phyloP scores from a whole-genome alignment of 2,888 invertebrate genomes.

The Aporophyla nigra region DNA sequence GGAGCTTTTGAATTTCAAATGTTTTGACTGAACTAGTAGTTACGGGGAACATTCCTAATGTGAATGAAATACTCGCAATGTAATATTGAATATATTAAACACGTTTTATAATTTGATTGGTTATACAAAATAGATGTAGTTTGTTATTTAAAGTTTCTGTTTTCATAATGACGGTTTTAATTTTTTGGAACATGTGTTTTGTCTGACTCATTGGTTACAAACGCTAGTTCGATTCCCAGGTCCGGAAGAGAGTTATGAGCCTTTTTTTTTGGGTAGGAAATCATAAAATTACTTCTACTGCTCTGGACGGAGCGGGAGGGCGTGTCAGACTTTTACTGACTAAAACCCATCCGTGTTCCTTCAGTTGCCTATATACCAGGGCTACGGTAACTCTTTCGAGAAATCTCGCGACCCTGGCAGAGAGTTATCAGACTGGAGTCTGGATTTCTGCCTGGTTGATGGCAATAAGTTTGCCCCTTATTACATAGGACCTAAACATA shows the following conservation, averaged over 20 bases:
- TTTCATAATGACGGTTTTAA: background rate
- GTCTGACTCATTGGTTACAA: no score
- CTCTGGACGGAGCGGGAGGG: no score
- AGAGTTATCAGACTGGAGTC: background rate
- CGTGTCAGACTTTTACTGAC: no score
- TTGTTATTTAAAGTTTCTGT: conserved; percentile 2
- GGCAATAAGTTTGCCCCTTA: background rate
- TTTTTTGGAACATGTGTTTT: background rate
- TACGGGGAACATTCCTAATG: conserved; percentile 9
- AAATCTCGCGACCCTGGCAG: no score
- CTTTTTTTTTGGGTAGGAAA: no score
- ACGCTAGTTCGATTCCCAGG: background rate
- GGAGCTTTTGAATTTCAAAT: conserved; percentile 16
- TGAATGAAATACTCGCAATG: conserved; percentile 14
- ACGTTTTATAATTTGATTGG: background rate
- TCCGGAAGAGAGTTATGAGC: background rate
- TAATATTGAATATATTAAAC: background rate
- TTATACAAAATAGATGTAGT: conserved; percentile 1
- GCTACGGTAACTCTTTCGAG: no score
- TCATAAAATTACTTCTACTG: no score
- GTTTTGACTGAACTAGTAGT: conserved; percentile 28
- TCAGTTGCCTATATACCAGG: no score
- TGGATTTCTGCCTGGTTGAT: background rate
- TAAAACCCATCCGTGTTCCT: no score
- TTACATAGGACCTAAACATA: no score